Percentiles rank a stretch among this genome's conserved stretches.
phyloP scores from a whole-genome alignment of 2,888 invertebrate genomes.

The Eledona agricola region DNA sequence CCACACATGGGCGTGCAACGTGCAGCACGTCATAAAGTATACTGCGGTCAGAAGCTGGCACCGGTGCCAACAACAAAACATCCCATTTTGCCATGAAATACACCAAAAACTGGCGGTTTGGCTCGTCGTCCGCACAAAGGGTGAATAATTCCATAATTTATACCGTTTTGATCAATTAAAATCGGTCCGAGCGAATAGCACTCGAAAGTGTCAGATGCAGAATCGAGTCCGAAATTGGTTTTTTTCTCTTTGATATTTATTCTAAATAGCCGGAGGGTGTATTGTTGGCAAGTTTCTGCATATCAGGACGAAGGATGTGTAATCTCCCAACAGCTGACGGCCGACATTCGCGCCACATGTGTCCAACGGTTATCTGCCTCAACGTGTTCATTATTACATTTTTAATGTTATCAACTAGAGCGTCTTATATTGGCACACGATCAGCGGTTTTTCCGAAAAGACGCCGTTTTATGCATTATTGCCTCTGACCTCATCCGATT shows the following conservation, averaged over 20 bases:
- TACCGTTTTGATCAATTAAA: conserved; percentile 26
- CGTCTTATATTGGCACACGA: conserved; percentile 27
- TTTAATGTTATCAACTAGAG: conserved; percentile 38
- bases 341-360: conserved; percentile 34
- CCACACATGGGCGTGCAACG: conserved; percentile 31
- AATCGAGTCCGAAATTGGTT: conserved; percentile 3
- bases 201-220: conserved; percentile 35
- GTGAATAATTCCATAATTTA: conserved; percentile 29
- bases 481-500: too few relatives aligned
- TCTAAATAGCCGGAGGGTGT: conserved; percentile 13
- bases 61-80: conserved; percentile 45
- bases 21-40: conserved; percentile 31
- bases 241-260: conserved; percentile 21
- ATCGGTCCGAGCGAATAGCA: conserved; percentile 13
- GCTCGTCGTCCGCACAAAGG: conserved; percentile 25
- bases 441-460: conserved; percentile 15
- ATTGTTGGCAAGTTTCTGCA: conserved; percentile 27
- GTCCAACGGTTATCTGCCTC: conserved; percentile 33
- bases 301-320: conserved; percentile 21
- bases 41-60: conserved; percentile 40
- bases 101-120: conserved; percentile 42
- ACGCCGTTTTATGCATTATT: too few relatives aligned
- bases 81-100: conserved; percentile 42
- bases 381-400: conserved; percentile 42
- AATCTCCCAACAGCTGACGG: conserved; percentile 30